Evolutionary conservation across 2,888 invertebrate genomes (phyloP).

Genomic region (Luperina nickerlii): DNA sequence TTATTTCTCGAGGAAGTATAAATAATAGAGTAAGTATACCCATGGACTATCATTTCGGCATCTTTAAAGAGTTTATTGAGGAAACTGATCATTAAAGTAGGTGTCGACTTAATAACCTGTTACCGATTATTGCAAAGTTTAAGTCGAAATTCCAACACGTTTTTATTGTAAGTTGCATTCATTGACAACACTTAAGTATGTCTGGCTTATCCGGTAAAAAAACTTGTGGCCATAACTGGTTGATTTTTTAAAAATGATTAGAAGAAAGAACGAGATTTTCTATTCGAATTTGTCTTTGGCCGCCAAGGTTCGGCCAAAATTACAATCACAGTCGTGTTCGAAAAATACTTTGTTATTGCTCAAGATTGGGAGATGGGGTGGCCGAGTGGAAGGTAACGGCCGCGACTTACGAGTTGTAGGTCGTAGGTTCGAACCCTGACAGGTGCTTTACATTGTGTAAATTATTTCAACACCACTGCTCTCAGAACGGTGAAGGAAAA

Average conservation of each 20-base stretch:
- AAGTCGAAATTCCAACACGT: constrained; percentile 38
- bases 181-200: constrained; percentile 24
- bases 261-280: not conserved
- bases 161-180: constrained; percentile 45
- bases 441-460: not conserved
- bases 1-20: constrained; percentile 47
- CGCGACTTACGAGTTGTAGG: not conserved
- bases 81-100: constrained; percentile 47
- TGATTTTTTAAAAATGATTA: not conserved
- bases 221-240: not conserved
- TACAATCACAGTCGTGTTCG: not conserved
- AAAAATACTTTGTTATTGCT: not conserved
- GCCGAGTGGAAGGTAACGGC: not conserved
- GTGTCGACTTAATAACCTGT: constrained; percentile 48
- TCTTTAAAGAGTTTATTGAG: constrained; percentile 45
- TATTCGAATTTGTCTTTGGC: constrained; percentile 3
- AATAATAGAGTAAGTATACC: constrained; percentile 27
- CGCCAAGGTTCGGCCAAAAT: constrained; percentile 6
- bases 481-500: not conserved
- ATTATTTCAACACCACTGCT: not conserved
- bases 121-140: constrained; percentile 48
- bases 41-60: constrained; percentile 38
- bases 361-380: not conserved
- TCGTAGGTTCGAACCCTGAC: not conserved
- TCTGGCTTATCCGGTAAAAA: constrained; percentile 31